A percentile compares a stretch with the other conserved stretches of the same genome.
Evolutionary conservation across 2,797 vertebrate species (phyloP).

Genomic region (Picus viridis): DNA sequence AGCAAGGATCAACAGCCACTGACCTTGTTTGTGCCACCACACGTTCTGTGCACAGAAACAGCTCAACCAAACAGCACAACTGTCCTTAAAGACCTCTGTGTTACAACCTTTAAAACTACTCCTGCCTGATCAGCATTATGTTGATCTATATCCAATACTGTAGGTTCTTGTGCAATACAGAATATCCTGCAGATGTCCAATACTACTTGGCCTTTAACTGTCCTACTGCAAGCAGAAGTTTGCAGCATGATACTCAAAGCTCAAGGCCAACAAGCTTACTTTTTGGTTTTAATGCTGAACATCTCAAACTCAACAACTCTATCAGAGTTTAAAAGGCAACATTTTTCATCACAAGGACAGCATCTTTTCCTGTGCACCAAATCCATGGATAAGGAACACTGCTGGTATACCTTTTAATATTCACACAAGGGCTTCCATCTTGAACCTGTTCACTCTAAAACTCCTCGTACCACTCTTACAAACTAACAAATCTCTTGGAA

Average conservation of each 20-base stretch:
- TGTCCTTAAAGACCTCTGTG: not conserved
- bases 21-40: not conserved
- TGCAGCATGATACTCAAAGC: not conserved
- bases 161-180: not conserved
- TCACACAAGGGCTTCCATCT: not conserved
- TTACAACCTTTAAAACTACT: not conserved
- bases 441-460: not conserved
- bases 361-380: not conserved
- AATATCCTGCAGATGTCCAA: not conserved
- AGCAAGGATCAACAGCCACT: not conserved
- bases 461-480: not conserved
- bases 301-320: not conserved
- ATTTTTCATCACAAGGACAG: not conserved
- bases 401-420: not conserved
- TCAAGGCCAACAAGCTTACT: not conserved
- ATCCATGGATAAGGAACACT: not conserved
- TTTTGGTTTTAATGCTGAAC: not conserved
- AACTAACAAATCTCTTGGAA: rapidly evolving
- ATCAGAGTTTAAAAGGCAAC: not conserved
- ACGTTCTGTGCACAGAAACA: not conserved
- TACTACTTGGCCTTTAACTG: not conserved
- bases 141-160: not conserved
- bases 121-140: not conserved
- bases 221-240: not conserved
- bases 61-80: not conserved